A percentile compares a stretch with the other conserved stretches of the same genome.
Evolutionary conservation across 2,797 vertebrate genomes (phyloP).

Genomic region (Phrynocephalus guinanensis): DNA sequence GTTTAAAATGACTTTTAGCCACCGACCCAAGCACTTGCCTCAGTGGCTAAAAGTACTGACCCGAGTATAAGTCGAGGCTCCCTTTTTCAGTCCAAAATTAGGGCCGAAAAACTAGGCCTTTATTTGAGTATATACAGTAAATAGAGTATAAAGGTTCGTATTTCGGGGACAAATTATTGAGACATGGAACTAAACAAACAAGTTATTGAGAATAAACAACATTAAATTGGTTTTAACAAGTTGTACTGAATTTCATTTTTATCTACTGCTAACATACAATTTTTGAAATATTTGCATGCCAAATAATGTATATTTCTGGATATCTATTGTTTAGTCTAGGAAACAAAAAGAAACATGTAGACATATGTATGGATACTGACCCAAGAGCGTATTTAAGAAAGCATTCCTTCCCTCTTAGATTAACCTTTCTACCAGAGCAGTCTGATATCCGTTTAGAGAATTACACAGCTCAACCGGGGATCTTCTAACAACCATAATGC

Average conservation of each 20-base stretch:
- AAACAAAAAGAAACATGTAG: neutral
- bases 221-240: slow-evolving; percentile 13
- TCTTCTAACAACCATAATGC: neutral
- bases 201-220: slow-evolving; percentile 8
- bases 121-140: no score
- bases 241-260: neutral
- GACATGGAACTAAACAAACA: slow-evolving; percentile 40
- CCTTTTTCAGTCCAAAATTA: no score
- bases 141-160: neutral
- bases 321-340: slow-evolving; percentile 43
- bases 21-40: no score
- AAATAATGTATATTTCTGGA: slow-evolving; percentile 53
- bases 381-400: neutral
- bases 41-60: no score
- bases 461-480: neutral
- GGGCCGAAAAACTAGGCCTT: no score
- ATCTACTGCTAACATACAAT: slow-evolving; percentile 11
- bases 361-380: neutral
- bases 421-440: slow-evolving; percentile 52
- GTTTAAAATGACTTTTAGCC: no score
- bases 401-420: slow-evolving; percentile 21
- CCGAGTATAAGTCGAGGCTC: no score
- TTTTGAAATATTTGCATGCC: slow-evolving; percentile 34
- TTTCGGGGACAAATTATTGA: neutral
- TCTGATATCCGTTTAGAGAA: slow-evolving; percentile 9